Evolutionary conservation across 2,797 vertebrate genomes (phyloP).

Genomic region (Spondyliosoma cantharus): DNA sequence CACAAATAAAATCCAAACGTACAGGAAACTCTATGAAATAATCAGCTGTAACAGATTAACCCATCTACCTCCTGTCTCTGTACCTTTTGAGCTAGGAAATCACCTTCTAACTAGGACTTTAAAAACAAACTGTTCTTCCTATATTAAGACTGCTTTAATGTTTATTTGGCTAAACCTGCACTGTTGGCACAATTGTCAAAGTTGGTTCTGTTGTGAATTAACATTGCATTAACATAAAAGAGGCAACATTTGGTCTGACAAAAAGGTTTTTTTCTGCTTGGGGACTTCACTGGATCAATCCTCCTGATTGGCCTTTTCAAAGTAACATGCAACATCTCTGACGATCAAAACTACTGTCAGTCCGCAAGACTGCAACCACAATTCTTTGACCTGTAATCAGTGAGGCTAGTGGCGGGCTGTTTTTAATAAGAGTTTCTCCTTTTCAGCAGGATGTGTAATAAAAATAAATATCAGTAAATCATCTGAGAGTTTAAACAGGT

Average conservation of each 20-base stretch:
- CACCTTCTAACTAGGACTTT: constrained; percentile 24
- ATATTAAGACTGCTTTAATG: constrained; percentile 69
- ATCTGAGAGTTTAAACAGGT: constrained; percentile 63
- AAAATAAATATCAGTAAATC: constrained; percentile 81
- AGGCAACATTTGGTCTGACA: constrained; percentile 77
- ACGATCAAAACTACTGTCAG: constrained; percentile 13
- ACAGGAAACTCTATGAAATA: constrained; percentile 40
- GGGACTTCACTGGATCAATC: constrained; percentile 23
- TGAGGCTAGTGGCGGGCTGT: constrained; percentile 33
- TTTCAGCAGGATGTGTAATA: constrained; percentile 83
- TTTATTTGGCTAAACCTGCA: constrained; percentile 43
- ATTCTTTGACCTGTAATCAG: constrained; percentile 39
- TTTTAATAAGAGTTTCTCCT: constrained; percentile 50
- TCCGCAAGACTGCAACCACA: constrained; percentile 66
- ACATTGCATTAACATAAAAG: constrained; percentile 34
- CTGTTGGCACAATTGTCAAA: constrained; percentile 52
- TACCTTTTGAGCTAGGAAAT: constrained; percentile 44
- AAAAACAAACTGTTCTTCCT: constrained; percentile 12
- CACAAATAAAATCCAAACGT: constrained; percentile 46
- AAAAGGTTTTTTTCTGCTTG: constrained; percentile 21
- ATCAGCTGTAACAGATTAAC: constrained; percentile 61
- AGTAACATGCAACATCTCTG: constrained; percentile 15
- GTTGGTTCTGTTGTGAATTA: constrained; percentile 35
- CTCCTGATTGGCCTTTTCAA: constrained; percentile 37
- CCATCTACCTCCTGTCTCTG: constrained; percentile 38